Base-by-base conservation (phyloP, 2,888 invertebrate genomes). In the Phaonia tiefii region DNA sequence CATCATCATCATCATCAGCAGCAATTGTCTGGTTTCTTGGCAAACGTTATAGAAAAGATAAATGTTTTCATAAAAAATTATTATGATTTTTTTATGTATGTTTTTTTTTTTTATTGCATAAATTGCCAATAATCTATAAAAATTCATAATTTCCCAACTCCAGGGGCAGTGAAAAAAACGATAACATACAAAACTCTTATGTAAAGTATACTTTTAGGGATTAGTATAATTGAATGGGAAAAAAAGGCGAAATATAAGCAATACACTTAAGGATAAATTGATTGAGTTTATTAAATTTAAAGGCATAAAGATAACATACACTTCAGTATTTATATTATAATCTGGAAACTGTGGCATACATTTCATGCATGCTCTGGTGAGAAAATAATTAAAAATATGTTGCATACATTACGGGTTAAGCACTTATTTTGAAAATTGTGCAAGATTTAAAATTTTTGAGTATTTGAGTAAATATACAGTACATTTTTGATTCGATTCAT, bases 71-170 rank as follows among this genome's bases (percentile, higher is more conserved):
- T 63, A 63, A 63, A 63, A 63, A 63, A 63, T 63, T 63, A 63
- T 17, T 20, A 63, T 63, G 8, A 8, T n/a, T n/a, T n/a, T n/a
- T 63, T 63, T 63, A 49, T 63, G 37, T 63, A 22, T 13, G n/a
- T 63, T 63, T 63, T 63, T 39, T 63, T 13, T 37, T 63, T 63
- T 63, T 63, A 63, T 63, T 63, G 22, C 20, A 42, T 22, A 63
- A 63, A 63, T 63, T 63, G 63, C 63, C 63, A 63, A 63, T 63
- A 63, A 63, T 42, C 63, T 63, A 63, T 63, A 63, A 42, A 63
- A 63, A 39, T 63, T 3, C 42, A 63, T 63, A 63, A 63, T 63
- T 39, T 42, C 11, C 11, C 63, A 39, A 20, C 51, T n/a, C 15
- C 63, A 39, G 22, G 3, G 11, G 5, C 11, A 11, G 8, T 13